phyloP scores from a whole-genome alignment of 2,113 vertebrate genomes.

The Anthoscopus minutus region DNA sequence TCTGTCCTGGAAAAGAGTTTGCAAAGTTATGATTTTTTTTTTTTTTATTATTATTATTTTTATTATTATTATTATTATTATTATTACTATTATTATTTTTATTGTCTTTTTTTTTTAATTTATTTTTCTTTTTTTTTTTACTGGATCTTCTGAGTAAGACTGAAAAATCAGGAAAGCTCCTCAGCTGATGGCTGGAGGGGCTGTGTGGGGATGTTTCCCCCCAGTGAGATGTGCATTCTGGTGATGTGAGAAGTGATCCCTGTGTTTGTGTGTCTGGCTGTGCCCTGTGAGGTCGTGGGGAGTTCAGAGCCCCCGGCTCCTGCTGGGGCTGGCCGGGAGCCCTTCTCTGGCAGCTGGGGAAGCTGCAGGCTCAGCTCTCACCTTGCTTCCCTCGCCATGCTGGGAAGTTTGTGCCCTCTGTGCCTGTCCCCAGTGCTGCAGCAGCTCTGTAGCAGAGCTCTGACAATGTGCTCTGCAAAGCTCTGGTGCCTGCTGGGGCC shows the following conservation, averaged over 20 bases:
- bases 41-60: too few relatives aligned
- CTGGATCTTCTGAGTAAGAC: background rate
- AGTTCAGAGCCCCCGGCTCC: background rate
- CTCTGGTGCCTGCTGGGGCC: background rate
- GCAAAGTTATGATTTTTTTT: background rate
- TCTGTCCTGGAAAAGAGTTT: background rate
- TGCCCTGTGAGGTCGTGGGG: background rate
- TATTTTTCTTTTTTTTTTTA: too few relatives aligned
- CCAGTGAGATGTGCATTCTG: background rate
- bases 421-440: background rate
- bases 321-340: background rate
- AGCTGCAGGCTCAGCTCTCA: background rate
- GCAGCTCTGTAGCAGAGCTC: background rate
- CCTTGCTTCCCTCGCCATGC: background rate
- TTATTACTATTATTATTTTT: too few relatives aligned
- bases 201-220: background rate
- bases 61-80: too few relatives aligned
- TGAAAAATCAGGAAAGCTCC: background rate
- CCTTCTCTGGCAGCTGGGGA: background rate
- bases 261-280: background rate
- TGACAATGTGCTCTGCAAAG: background rate
- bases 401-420: background rate
- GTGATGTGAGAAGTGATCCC: background rate
- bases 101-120: too few relatives aligned
- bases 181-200: background rate